These are phyloP conservation scores for Tangara arthus DNA, from an alignment of 2,797 vertebrate species.

Conservation along the genomic window DNA sequence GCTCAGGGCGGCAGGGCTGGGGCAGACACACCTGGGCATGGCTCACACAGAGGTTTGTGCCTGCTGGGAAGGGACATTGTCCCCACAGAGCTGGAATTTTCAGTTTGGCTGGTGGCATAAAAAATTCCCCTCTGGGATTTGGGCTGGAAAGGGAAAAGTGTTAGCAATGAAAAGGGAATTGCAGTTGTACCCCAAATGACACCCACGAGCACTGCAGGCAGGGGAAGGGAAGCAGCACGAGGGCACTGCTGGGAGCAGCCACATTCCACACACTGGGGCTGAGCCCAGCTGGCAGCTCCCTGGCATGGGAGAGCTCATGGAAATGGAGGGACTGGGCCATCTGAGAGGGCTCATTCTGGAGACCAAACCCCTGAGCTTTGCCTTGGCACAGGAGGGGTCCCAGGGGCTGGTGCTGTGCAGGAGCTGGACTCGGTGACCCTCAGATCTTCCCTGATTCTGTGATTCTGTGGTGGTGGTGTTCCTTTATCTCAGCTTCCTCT, in stretches of 20 bases:
- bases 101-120: not conserved
- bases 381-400: accelerated
- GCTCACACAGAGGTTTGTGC: accelerated
- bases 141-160: not conserved
- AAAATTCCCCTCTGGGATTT: not conserved
- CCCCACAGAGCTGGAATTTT: not conserved
- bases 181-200: accelerated
- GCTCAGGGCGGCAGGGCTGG: accelerated
- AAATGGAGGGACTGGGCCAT: accelerated
- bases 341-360: accelerated
- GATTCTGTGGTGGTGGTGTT: accelerated
- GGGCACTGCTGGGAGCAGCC: not conserved
- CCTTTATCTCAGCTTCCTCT: not conserved
- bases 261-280: accelerated
- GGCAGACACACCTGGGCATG: accelerated
- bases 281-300: not conserved
- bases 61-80: accelerated
- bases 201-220: accelerated
- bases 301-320: not conserved
- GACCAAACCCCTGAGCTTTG: accelerated
- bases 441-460: not conserved
- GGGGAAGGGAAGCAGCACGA: not conserved
- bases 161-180: accelerated
- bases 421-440: accelerated
- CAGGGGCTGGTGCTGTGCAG: not conserved